Percentiles rank a stretch among this genome's conserved stretches.
These are phyloP conservation scores for Sisor rabdophorus DNA, from an alignment of 2,113 vertebrate species.

Conservation along the genomic window DNA sequence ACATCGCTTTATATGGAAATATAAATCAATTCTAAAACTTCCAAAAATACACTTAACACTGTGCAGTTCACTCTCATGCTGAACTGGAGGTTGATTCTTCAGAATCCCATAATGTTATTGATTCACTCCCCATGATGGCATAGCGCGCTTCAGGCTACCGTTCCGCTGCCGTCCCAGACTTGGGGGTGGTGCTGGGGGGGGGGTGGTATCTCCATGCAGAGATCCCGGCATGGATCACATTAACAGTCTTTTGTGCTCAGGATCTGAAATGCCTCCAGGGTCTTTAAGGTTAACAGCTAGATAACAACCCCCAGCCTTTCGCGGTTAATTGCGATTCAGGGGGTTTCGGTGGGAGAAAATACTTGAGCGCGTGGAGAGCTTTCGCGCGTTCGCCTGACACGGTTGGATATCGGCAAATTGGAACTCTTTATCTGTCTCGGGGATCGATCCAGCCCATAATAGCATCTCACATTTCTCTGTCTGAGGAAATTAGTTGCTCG, in stretches of 20 bases:
- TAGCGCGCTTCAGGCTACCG: constrained; percentile 5
- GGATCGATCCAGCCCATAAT: constrained; percentile 33
- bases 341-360: constrained; percentile 17
- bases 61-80: not conserved
- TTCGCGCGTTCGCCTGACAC: constrained; percentile 10
- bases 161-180: constrained; percentile 16
- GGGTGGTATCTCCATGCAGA: constrained; percentile 7
- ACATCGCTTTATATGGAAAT: too few relatives aligned
- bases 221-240: constrained; percentile 33
- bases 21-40: too few relatives aligned
- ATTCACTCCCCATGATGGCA: constrained; percentile 21
- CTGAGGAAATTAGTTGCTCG: constrained; percentile 24
- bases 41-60: too few relatives aligned
- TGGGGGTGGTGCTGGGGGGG: too few relatives aligned
- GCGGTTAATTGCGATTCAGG: constrained; percentile 34
- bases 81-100: constrained; percentile 39
- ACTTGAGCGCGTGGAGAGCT: constrained; percentile 25
- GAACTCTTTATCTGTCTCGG: constrained; percentile 29
- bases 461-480: constrained; percentile 32
- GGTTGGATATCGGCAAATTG: constrained; percentile 40
- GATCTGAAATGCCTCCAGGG: constrained; percentile 37
- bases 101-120: constrained; percentile 27
- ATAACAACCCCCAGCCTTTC: constrained; percentile 30
- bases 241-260: constrained; percentile 41
- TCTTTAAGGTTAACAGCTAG: constrained; percentile 47